phyloP scores from a whole-genome alignment of 2,113 vertebrate species.

The Melanocharis versteri region DNA sequence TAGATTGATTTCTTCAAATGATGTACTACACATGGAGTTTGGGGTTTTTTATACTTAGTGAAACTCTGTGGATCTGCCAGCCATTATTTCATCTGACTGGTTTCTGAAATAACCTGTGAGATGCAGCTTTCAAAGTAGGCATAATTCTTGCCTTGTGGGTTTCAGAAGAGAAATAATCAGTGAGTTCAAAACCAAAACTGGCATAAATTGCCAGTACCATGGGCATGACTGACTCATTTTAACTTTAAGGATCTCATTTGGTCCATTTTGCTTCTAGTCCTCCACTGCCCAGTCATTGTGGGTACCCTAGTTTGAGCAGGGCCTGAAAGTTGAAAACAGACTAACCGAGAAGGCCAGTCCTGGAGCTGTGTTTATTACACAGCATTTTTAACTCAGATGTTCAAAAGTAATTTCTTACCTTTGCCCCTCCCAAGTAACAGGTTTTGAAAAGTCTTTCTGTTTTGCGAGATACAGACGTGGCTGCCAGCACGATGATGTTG shows the following conservation, averaged over 20 bases:
- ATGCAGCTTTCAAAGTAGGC: not conserved
- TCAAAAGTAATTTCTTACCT: not conserved
- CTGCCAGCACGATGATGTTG: not conserved
- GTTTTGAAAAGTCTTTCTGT: not conserved
- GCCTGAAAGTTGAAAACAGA: not conserved
- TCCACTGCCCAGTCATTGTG: not conserved
- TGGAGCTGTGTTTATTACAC: not conserved
- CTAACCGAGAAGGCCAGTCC: not conserved
- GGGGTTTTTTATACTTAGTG: not conserved
- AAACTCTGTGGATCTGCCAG: not conserved
- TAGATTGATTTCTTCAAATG: not conserved
- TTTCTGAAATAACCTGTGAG: not conserved
- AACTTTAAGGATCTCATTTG: not conserved
- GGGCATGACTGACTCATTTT: not conserved
- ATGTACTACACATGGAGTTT: rapidly evolving
- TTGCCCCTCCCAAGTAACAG: not conserved
- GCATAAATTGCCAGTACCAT: not conserved
- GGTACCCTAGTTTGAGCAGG: rapidly evolving
- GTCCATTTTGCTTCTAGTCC: not conserved
- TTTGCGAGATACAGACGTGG: not conserved
- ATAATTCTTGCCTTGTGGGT: not conserved
- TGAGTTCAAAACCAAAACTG: not conserved
- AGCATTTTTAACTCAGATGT: not conserved
- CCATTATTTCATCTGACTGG: not conserved
- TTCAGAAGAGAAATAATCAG: not conserved